These are phyloP conservation scores for Ianthella basta DNA, from an alignment of 37 sponge, comb jelly and placozoan genomes.

Conservation along the genomic window DNA sequence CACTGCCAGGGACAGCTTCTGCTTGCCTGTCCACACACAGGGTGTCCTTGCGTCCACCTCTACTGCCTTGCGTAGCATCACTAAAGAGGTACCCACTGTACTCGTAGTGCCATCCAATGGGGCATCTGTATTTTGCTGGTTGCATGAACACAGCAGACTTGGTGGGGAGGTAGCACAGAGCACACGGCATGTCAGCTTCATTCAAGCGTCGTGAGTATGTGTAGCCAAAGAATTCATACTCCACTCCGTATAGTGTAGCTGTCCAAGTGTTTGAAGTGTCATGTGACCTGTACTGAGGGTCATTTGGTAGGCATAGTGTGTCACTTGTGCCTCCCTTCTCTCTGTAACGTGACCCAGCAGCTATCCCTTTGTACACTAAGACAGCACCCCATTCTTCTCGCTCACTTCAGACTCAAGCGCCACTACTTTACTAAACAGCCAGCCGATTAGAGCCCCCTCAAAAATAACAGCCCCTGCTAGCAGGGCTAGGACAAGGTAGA, in stretches of 20 bases:
- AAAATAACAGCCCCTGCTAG: background rate
- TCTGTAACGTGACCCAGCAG: background rate
- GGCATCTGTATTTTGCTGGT: slow-evolving; percentile 6
- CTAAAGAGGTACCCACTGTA: slow-evolving; percentile 18
- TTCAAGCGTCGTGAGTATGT: background rate
- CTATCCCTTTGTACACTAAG: background rate
- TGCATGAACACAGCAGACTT: background rate
- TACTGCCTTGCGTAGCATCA: background rate
- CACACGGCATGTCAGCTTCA: slow-evolving; percentile 28
- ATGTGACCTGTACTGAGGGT: background rate
- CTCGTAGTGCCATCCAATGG: slow-evolving; percentile 4
- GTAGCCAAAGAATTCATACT: slow-evolving; percentile 4
- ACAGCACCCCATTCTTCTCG: background rate
- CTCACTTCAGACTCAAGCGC: background rate
- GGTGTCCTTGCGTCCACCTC: background rate
- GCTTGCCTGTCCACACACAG: background rate
- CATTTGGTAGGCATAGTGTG: background rate
- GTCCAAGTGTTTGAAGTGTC: background rate
- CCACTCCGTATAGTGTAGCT: background rate
- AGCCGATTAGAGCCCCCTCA: background rate
- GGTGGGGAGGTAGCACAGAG: background rate
- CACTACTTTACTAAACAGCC: background rate
- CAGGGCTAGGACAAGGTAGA: background rate
- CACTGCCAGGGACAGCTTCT: slow-evolving; percentile 3
- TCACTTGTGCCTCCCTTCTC: background rate